Conservation (phyloP, 2,113 vertebrate genomes). For the Spheniscus mendiculus region DNA sequence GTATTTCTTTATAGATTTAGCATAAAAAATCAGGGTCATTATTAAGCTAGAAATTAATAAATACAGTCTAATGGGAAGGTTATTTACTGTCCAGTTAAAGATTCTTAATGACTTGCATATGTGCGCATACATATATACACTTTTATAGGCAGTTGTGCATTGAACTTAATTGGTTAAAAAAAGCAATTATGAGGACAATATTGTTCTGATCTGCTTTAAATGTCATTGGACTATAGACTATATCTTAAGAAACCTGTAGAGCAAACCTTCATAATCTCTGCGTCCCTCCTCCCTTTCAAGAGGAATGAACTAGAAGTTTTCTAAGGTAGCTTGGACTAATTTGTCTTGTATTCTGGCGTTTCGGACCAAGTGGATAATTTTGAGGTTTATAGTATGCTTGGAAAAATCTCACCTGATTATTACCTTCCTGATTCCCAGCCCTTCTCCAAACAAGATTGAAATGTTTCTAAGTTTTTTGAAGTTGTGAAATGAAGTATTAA, state of each 20-base stretch:
- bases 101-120: background rate
- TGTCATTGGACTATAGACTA: background rate
- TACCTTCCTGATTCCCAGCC: background rate
- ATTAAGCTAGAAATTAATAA: background rate
- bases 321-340: background rate
- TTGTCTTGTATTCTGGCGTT: background rate
- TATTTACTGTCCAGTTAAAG: background rate
- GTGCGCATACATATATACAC: background rate
- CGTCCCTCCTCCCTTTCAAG: background rate
- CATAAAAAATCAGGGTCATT: background rate
- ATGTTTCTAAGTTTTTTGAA: background rate
- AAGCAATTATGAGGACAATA: background rate
- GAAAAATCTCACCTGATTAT: background rate
- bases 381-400: background rate
- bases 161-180: background rate
- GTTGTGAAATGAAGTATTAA: background rate
- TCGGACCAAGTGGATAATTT: background rate
- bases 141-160: background rate
- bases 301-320: background rate
- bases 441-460: background rate
- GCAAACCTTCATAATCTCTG: background rate
- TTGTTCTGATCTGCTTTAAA: background rate
- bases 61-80: background rate
- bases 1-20: background rate
- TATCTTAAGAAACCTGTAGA: background rate